These are phyloP conservation scores for Plecturocebus donacophilus DNA, from an alignment of 2,113 vertebrate genomes.

Conservation along the genomic window DNA sequence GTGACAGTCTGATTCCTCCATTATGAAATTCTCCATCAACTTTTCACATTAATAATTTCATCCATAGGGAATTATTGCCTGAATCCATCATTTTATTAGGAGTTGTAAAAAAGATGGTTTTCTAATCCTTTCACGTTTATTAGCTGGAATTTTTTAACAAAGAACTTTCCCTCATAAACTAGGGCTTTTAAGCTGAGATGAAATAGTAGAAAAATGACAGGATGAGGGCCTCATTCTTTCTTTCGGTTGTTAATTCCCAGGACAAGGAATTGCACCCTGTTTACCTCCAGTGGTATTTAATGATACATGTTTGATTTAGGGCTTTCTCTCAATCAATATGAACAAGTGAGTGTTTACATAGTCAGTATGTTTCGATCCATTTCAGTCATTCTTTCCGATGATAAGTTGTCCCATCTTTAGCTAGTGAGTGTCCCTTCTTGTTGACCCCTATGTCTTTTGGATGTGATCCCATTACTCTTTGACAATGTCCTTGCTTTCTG, in stretches of 20 bases:
- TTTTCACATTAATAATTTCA: conserved; percentile 12
- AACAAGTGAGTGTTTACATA: not conserved
- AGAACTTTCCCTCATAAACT: not conserved
- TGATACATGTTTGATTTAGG: not conserved
- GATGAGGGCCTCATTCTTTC: conserved; percentile 15
- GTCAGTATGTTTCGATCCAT: not conserved
- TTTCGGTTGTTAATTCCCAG: not conserved
- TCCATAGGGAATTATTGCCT: not conserved
- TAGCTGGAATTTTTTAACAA: conserved; percentile 2
- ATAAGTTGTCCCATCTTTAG: not conserved
- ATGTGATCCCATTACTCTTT: not conserved
- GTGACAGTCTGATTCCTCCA: not conserved
- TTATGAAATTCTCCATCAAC: not conserved
- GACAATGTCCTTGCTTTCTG: not conserved
- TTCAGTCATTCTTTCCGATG: not conserved
- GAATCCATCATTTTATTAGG: conserved; percentile 50
- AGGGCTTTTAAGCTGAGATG: conserved; percentile 27
- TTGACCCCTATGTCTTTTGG: not conserved
- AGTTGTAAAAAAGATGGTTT: conserved; percentile 27
- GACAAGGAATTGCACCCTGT: not conserved
- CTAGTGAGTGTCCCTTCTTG: not conserved
- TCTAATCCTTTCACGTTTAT: conserved; percentile 50
- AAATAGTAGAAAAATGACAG: conserved; percentile 5
- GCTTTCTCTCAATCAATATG: not conserved
- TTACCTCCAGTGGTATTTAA: not conserved